Conservation (phyloP, 2,888 invertebrate genomes). For the Drosophila infuscata region DNA sequence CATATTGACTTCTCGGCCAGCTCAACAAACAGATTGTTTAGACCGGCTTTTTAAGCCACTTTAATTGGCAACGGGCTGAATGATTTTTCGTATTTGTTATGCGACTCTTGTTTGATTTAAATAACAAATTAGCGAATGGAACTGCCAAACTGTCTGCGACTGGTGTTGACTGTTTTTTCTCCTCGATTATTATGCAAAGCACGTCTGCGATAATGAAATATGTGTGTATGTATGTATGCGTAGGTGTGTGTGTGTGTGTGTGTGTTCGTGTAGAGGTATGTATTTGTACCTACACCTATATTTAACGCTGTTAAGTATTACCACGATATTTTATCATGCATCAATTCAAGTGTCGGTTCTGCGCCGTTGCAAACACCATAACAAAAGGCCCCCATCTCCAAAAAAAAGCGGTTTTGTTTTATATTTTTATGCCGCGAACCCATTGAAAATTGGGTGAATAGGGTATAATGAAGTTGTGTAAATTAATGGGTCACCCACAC, state of each 20-base stretch:
- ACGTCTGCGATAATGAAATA: constrained; percentile 58
- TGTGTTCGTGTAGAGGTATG: neutral
- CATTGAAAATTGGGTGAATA: neutral
- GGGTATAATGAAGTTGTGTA: neutral
- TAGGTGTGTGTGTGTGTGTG: neutral
- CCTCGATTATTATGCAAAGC: constrained; percentile 74
- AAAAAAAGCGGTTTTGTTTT: constrained; percentile 37
- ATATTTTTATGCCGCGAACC: neutral
- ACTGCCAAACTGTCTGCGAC: constrained; percentile 70
- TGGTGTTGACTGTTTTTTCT: constrained; percentile 9
- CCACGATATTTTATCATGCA: constrained; percentile 53
- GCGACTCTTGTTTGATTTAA: constrained; percentile 53
- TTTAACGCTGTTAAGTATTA: constrained; percentile 28
- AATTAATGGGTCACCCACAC: neutral
- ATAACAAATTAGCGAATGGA: constrained; percentile 66
- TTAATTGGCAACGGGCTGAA: constrained; percentile 51
- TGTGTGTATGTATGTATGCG: constrained; percentile 11
- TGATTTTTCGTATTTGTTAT: constrained; percentile 16
- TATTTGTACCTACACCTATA: constrained; percentile 19
- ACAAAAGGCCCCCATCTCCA: constrained; percentile 32
- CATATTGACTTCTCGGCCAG: constrained; percentile 11
- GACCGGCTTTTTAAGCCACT: constrained; percentile 35
- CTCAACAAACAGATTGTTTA: constrained; percentile 1
- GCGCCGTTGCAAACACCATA: constrained; percentile 52
- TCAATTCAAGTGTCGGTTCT: constrained; percentile 56